These are phyloP conservation scores for Drosophila punjabiensis DNA, from an alignment of 1,140 invertebrate genomes.

Conservation along the genomic window DNA sequence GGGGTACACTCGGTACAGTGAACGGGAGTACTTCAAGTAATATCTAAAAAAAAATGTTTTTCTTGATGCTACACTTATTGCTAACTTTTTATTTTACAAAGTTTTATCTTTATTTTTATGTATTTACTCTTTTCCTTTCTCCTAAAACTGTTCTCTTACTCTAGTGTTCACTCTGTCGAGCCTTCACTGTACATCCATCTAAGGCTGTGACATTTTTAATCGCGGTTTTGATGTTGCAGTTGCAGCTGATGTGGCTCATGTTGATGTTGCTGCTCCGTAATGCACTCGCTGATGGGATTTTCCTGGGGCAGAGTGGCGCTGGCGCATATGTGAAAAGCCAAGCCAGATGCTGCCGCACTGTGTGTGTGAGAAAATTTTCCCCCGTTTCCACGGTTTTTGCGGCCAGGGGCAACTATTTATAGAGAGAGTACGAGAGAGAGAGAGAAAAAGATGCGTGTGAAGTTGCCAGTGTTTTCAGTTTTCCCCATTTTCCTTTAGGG, in stretches of 20 bases:
- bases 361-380: conserved; percentile 77
- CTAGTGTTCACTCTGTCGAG: neutral
- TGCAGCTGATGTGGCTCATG: conserved; percentile 3
- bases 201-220: conserved; percentile 80
- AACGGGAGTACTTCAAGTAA: neutral
- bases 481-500: conserved; percentile 52
- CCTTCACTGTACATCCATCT: conserved; percentile 49
- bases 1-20: neutral
- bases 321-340: conserved; percentile 74
- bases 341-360: conserved; percentile 62
- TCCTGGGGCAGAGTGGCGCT: conserved; percentile 40
- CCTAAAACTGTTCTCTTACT: accelerated
- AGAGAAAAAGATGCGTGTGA: conserved; percentile 58
- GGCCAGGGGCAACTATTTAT: conserved; percentile 62
- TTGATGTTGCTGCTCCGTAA: conserved; percentile 16
- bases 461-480: conserved; percentile 40
- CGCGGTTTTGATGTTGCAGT: conserved; percentile 47
- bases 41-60: no score
- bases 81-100: neutral
- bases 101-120: neutral
- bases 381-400: conserved; percentile 42
- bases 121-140: no score
- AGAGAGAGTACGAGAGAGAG: conserved; percentile 6
- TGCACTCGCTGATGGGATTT: conserved; percentile 40
- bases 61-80: neutral